Conservation (phyloP, 1,140 invertebrate genomes). For the Spodoptera litura region DNA sequence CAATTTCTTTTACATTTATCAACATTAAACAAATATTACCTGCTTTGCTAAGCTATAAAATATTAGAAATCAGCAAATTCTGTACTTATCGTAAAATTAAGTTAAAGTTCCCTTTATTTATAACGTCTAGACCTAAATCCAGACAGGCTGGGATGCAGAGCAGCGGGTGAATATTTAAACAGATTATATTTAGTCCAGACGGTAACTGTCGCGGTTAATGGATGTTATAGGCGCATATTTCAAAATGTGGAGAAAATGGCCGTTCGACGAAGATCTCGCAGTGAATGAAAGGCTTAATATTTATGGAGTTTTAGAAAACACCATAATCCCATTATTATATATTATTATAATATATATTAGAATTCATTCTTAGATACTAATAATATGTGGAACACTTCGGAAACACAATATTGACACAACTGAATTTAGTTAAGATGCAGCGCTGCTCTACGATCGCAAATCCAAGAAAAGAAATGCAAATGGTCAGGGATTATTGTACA, state of each 20-base stretch:
- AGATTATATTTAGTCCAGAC: slow-evolving; percentile 38
- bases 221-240: background rate
- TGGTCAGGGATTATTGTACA: too few relatives aligned
- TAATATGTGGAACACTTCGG: too few relatives aligned
- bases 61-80: background rate
- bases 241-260: slow-evolving; percentile 15
- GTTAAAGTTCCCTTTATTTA: slow-evolving; percentile 21
- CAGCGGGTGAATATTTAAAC: slow-evolving; percentile 38
- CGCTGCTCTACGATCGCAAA: too few relatives aligned
- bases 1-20: too few relatives aligned
- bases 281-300: background rate
- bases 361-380: too few relatives aligned
- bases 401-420: too few relatives aligned
- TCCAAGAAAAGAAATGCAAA: too few relatives aligned
- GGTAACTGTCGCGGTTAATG: slow-evolving; percentile 22
- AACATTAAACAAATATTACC: too few relatives aligned
- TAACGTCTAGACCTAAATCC: slow-evolving; percentile 35
- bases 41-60: background rate
- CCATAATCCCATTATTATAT: too few relatives aligned
- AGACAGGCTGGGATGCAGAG: slow-evolving; percentile 29
- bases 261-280: background rate
- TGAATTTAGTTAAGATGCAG: too few relatives aligned
- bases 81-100: slow-evolving; percentile 12
- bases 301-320: too few relatives aligned
- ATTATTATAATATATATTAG: too few relatives aligned